Base-by-base conservation (phyloP, 2,797 vertebrate species). In the Psittacula derbiana region DNA sequence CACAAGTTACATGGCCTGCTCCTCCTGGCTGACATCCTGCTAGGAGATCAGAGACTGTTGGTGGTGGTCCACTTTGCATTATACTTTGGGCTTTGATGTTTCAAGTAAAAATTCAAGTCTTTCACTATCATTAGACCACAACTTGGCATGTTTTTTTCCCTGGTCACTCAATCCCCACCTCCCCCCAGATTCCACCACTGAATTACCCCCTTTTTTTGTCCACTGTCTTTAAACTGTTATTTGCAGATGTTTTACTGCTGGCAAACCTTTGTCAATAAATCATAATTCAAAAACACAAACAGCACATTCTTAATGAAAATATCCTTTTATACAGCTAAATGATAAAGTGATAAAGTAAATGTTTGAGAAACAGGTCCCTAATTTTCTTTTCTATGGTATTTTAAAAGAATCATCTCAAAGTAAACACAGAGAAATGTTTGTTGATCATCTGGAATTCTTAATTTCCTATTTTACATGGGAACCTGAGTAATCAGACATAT, bases 401-500 rank as follows among this genome's bases (percentile, higher is more conserved):
- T 94, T 95, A 53, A 61, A 92, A 69, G 60, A 93, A 72, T 90
- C 30, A 87, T 90, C 92, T 96, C 91, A 93, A 96, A 97, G 93
- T 94, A 97, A 97, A 96, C 80, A 93, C 70, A 87, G 94, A 94
- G 7, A 90, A 95, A 86, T 88, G 78, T 93, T 96, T 95, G 81
- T 90, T 94, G 96, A 96, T 97, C 84, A 93, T 96, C 49, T 88
- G 92, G 80, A 95, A 80, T 91, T 96, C 96, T 98, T 88, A 86
- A 86, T 96, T 97, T 95, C 96, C 94, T 95, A 94, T 83, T 96
- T 92, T 97, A 86, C 94, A 90, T 93, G 96, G 89, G 96, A 98
- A 95, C 82, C 84, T 92, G 86, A 82, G 61, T 83, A 95, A 96
- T 72, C 50, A 72, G 94, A 88, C 97, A 97, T 94, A 86, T 94